Base-by-base conservation (phyloP, 2,888 invertebrate genomes). In the Amitus sp. region DNA sequence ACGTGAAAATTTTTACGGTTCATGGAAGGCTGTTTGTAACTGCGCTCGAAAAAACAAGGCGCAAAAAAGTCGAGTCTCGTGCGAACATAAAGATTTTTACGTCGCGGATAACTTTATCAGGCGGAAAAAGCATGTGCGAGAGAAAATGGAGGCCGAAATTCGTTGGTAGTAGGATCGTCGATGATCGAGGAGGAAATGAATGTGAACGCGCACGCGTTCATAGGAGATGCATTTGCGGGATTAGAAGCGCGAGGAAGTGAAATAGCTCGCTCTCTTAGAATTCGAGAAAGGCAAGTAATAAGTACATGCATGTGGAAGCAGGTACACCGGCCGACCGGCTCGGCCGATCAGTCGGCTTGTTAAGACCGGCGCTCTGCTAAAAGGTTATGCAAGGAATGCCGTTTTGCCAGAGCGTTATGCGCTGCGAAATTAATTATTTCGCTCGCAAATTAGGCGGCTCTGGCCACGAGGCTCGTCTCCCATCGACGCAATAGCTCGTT, bases 331-430 rank as follows among this genome's bases (percentile, higher is more conserved):
- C 51, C 49, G 62, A 46, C 50, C 54, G 53, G 51, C 51, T 48
- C 49, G 62, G 49, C 50, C 54, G 53, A 45, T 42, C 59, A 60
- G 57, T 54, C 59, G 58, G 69, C 64, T 71, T 71, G 72, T 72
- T 71, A 66, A 73, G 70, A 72, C 73, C 69, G 70, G 71, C 68
- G 65, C 71, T 69, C 69, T 75, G 76, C 76, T 78, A 74, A 77
- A 78, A 76, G 76, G 73, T 77, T 77, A 76, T 74, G 73, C 72
- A 68, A 72, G 75, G 77, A 77, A 78, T 76, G 77, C 73, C 66
- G 75, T 77, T 74, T 74, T 74, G 66, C 67, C 74, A 73, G 75
- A 76, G 73, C 65, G 67, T 67, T 62, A 65, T 70, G 63, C 68
- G 67, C 70, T 59, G 67, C 68, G 51, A 72, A 71, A 74, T 75